These are phyloP conservation scores for Leptinotarsa haldemani DNA, from an alignment of 2,888 invertebrate species.

Conservation along the genomic window DNA sequence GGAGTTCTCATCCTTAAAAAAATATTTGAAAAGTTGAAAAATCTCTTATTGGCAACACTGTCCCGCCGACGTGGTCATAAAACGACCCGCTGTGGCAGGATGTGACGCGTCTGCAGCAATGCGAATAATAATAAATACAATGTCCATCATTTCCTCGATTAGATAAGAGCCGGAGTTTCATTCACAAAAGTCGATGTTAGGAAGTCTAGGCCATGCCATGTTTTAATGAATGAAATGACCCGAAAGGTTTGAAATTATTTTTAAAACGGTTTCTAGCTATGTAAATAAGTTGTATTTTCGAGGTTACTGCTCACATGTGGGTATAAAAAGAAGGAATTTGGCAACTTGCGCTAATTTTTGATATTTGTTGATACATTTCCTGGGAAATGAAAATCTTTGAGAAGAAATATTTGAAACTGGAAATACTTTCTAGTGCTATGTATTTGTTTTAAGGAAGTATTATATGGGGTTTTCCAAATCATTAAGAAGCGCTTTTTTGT, in stretches of 20 bases:
- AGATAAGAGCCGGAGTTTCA: constrained; percentile 38
- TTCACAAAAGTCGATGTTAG: constrained; percentile 33
- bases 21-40: too few species aligned
- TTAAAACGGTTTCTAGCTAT: background rate
- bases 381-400: too few species aligned
- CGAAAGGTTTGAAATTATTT: background rate
- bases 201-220: background rate
- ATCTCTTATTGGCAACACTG: too few species aligned
- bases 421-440: too few species aligned
- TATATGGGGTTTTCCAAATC: too few species aligned
- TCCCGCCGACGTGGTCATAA: background rate
- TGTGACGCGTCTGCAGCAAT: constrained; percentile 22
- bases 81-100: constrained; percentile 13
- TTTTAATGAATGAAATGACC: constrained; percentile 2
- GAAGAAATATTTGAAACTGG: too few species aligned
- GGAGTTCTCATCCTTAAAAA: too few species aligned
- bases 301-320: background rate
- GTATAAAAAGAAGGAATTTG: background rate
- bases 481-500: too few species aligned
- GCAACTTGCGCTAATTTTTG: background rate
- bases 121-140: constrained; percentile 27
- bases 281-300: background rate
- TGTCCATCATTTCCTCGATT: constrained; percentile 37
- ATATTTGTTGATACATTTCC: too few species aligned
- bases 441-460: too few species aligned